phyloP scores from a whole-genome alignment of 2,113 vertebrate species.

The Neolamprologus falcicula region DNA sequence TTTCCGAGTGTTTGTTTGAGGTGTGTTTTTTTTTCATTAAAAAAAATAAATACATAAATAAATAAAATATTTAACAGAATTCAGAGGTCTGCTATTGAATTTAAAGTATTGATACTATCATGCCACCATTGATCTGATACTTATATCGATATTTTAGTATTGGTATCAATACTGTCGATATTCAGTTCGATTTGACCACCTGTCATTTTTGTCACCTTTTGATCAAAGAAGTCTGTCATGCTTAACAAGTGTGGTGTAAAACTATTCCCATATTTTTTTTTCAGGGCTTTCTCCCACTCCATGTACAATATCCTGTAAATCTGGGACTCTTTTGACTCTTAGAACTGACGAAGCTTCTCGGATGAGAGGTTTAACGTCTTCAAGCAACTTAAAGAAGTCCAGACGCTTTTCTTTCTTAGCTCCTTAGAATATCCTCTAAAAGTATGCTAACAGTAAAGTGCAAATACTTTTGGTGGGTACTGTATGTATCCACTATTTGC shows the following conservation, averaged over 20 bases:
- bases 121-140: neutral
- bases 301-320: neutral
- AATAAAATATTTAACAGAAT: neutral
- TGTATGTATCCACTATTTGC: neutral
- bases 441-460: neutral
- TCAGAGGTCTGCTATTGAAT: neutral
- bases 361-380: neutral
- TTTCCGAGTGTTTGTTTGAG: neutral
- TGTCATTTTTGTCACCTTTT: neutral
- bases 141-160: neutral
- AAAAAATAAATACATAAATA: neutral
- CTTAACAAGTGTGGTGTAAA: neutral
- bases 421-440: neutral
- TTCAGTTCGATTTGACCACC: neutral
- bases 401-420: neutral
- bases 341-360: neutral
- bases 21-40: rapidly evolving
- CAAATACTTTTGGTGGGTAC: neutral
- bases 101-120: neutral
- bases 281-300: neutral
- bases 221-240: neutral
- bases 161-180: neutral
- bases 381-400: neutral
- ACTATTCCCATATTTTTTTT: neutral
- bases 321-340: neutral